Evolutionary conservation across 2,888 invertebrate species (phyloP).

Genomic region (Oscheius sp.): DNA sequence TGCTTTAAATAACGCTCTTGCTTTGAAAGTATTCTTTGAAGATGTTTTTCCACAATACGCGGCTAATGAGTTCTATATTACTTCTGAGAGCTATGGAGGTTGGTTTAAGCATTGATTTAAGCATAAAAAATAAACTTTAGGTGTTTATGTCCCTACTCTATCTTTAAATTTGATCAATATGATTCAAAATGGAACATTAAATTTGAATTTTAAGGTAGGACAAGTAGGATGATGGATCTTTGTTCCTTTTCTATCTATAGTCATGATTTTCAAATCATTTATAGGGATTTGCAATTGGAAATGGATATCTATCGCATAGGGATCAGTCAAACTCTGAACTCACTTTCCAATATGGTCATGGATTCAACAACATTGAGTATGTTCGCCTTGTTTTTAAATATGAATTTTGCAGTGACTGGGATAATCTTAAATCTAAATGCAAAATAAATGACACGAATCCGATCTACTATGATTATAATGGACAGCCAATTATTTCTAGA

Average conservation of each 20-base stretch:
- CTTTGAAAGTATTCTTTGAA: slow-evolving; percentile 72
- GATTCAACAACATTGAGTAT: slow-evolving; percentile 51
- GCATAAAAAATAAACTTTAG: not conserved
- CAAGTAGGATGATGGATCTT: too few relatives aligned
- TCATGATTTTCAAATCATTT: not conserved
- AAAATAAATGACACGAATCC: slow-evolving; percentile 1
- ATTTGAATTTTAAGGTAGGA: slow-evolving; percentile 41
- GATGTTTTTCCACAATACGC: slow-evolving; percentile 72
- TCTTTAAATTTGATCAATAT: slow-evolving; percentile 39
- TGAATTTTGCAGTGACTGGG: slow-evolving; percentile 12
- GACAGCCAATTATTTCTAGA: not conserved
- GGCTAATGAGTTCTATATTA: slow-evolving; percentile 71
- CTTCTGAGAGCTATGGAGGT: slow-evolving; percentile 61
- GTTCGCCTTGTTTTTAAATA: too few relatives aligned
- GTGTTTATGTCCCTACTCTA: slow-evolving; percentile 72
- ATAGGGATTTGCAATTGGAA: slow-evolving; percentile 61
- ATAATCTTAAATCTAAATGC: not conserved
- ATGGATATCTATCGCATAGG: slow-evolving; percentile 42
- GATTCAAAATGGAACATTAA: slow-evolving; percentile 36
- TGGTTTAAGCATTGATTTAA: not conserved
- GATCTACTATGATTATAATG: slow-evolving; percentile 15
- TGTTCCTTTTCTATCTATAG: too few relatives aligned
- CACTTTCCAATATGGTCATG: slow-evolving; percentile 53
- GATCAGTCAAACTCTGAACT: slow-evolving; percentile 54
- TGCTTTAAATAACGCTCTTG: slow-evolving; percentile 71